Percentiles rank a stretch among this genome's conserved stretches.
Evolutionary conservation across 2,888 invertebrate species (phyloP).

Genomic region (Pachymerium ferrugineum): DNA sequence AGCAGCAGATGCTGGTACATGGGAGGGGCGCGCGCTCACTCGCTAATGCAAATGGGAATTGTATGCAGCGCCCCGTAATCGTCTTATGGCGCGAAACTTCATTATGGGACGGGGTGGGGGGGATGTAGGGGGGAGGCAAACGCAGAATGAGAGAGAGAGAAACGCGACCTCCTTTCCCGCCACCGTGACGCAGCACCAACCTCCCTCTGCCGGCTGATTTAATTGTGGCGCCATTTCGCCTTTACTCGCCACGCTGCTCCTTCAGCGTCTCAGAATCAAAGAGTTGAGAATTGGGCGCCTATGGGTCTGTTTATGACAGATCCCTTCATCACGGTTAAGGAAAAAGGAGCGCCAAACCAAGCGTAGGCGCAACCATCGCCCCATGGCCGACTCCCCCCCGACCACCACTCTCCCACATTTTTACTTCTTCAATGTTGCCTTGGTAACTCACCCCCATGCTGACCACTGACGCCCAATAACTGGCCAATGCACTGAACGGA

Average conservation of each 20-base stretch:
- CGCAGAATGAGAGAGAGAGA: conserved; percentile 17
- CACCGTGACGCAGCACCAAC: conserved; percentile 13
- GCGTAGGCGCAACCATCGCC: conserved; percentile 8
- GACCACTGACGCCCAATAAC: conserved; percentile 8
- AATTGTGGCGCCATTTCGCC: conserved; percentile 8
- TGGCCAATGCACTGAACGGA: not conserved
- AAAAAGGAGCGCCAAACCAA: not conserved
- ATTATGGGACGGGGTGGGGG: not conserved
- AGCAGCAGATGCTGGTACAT: conserved; percentile 4
- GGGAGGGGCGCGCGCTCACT: conserved; percentile 10
- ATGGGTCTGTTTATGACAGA: conserved; percentile 8
- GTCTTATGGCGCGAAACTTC: conserved; percentile 32
- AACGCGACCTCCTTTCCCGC: conserved; percentile 13
- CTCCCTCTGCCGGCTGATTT: conserved; percentile 8
- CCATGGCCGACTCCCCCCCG: not conserved
- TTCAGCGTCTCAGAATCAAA: not conserved
- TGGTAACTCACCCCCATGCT: not conserved
- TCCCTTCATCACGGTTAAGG: not conserved
- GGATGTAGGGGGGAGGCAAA: not conserved
- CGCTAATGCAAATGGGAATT: conserved; percentile 28
- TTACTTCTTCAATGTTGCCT: not conserved
- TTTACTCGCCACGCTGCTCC: conserved; percentile 9
- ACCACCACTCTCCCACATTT: not conserved
- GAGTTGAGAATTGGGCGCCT: conserved; percentile 8
- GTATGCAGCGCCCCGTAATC: conserved; percentile 27